Evolutionary conservation across 2,888 invertebrate species (phyloP).

Genomic region (Elmis aenea): DNA sequence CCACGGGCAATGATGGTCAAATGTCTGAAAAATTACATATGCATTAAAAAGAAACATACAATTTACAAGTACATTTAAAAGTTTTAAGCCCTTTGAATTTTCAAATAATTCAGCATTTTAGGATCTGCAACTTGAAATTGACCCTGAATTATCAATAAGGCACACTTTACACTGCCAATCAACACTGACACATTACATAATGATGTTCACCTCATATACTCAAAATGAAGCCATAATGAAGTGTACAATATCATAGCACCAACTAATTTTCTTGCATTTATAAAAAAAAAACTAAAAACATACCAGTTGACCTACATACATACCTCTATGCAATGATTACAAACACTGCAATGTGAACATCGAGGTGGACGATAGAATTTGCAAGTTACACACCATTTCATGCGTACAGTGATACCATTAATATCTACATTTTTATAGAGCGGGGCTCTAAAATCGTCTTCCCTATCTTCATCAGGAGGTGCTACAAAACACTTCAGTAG

Average conservation of each 20-base stretch:
- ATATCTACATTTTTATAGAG: slow-evolving; percentile 97
- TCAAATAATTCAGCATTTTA: too few relatives aligned
- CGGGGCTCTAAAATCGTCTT: slow-evolving; percentile 95
- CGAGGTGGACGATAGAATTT: slow-evolving; percentile 99
- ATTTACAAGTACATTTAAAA: too few relatives aligned
- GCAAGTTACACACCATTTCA: slow-evolving; percentile 99
- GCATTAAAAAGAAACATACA: slow-evolving; percentile 10
- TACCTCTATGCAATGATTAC: slow-evolving; percentile 97
- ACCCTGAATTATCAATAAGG: too few relatives aligned
- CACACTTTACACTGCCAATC: too few relatives aligned
- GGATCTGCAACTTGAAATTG: too few relatives aligned
- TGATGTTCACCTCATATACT: too few relatives aligned
- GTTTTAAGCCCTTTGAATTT: too few relatives aligned
- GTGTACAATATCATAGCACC: too few relatives aligned
- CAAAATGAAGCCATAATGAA: too few relatives aligned
- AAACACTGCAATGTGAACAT: slow-evolving; percentile 98
- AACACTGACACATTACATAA: too few relatives aligned
- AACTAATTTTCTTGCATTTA: too few relatives aligned
- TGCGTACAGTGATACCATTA: slow-evolving; percentile 95
- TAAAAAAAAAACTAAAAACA: background rate
- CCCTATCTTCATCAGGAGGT: slow-evolving; percentile 92
- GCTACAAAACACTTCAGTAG: slow-evolving; percentile 53
- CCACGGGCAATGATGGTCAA: slow-evolving; percentile 99
- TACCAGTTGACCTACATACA: slow-evolving; percentile 27
- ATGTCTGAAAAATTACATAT: slow-evolving; percentile 67